phyloP scores from a whole-genome alignment of 2,888 invertebrate species.

The Hirtodrosophila duncani region DNA sequence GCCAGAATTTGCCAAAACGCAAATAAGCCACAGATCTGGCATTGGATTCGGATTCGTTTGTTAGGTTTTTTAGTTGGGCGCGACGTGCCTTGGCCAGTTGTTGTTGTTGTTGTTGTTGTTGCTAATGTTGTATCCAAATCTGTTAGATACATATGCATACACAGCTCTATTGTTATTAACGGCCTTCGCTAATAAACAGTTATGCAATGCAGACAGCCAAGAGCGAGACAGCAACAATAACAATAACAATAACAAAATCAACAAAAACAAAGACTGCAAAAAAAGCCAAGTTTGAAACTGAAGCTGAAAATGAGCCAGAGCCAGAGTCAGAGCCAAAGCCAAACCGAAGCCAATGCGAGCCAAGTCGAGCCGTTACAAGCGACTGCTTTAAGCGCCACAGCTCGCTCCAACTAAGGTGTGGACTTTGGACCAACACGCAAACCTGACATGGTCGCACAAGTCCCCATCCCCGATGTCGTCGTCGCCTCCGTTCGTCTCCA shows the following conservation, averaged over 20 bases:
- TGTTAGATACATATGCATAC: constrained; percentile 6
- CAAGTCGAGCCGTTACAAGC: constrained; percentile 30
- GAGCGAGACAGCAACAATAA: constrained; percentile 17
- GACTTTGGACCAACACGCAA: constrained; percentile 45
- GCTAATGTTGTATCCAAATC: constrained; percentile 21
- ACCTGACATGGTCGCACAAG: constrained; percentile 28
- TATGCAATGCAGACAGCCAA: constrained; percentile 51
- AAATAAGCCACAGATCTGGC: constrained; percentile 26
- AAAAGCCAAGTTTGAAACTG: constrained; percentile 40
- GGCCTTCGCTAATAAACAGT: constrained; percentile 69
- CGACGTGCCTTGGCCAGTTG: constrained; percentile 45
- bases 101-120: constrained; percentile 11
- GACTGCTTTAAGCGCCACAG: constrained; percentile 29
- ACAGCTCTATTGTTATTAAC: constrained; percentile 38
- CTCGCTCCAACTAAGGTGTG: too few species aligned
- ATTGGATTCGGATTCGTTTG: constrained; percentile 27
- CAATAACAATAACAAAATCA: constrained; percentile 13
- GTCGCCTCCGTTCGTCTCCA: not conserved
- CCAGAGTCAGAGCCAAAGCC: not conserved
- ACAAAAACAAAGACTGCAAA: constrained; percentile 31
- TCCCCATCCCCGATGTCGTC: not conserved
- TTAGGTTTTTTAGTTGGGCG: constrained; percentile 22
- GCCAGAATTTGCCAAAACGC: constrained; percentile 9
- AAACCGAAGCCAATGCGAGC: not conserved
- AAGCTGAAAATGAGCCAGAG: constrained; percentile 30